Percentiles rank a stretch among this genome's conserved stretches.
Evolutionary conservation across 2,888 invertebrate genomes (phyloP).

Genomic region (Laspeyria flexula): DNA sequence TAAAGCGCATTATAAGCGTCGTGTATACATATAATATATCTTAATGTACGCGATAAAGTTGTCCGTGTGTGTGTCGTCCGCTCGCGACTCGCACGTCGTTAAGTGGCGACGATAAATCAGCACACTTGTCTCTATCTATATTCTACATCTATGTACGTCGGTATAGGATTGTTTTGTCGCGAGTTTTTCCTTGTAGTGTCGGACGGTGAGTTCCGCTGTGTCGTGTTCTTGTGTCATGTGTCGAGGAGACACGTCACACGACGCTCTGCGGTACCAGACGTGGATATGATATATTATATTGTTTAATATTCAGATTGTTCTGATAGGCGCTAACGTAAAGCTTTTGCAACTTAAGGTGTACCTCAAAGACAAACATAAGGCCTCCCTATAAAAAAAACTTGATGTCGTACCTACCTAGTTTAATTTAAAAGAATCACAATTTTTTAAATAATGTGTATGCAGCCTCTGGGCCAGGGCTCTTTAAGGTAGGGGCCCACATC

Average conservation of each 20-base stretch:
- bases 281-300: too few species aligned
- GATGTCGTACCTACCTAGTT: too few species aligned
- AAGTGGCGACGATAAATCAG: slow-evolving; percentile 38
- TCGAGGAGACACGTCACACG: background rate
- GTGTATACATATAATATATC: background rate
- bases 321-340: too few species aligned
- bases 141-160: background rate
- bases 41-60: slow-evolving; percentile 1
- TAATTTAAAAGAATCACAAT: too few species aligned
- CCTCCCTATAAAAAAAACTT: too few species aligned
- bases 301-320: too few species aligned
- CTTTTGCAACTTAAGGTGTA: too few species aligned
- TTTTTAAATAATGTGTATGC: too few species aligned
- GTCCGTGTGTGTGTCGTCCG: background rate
- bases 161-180: slow-evolving; percentile 10
- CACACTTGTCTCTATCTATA: background rate
- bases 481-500: too few species aligned
- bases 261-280: too few species aligned
- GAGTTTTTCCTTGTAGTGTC: slow-evolving; percentile 1
- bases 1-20: background rate
- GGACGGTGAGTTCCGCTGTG: background rate
- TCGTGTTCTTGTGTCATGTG: background rate
- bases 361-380: too few species aligned
- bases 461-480: too few species aligned
- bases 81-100: slow-evolving; percentile 18